Base-by-base conservation (phyloP, 2,797 vertebrate species). In the Heliangelus exortis region DNA sequence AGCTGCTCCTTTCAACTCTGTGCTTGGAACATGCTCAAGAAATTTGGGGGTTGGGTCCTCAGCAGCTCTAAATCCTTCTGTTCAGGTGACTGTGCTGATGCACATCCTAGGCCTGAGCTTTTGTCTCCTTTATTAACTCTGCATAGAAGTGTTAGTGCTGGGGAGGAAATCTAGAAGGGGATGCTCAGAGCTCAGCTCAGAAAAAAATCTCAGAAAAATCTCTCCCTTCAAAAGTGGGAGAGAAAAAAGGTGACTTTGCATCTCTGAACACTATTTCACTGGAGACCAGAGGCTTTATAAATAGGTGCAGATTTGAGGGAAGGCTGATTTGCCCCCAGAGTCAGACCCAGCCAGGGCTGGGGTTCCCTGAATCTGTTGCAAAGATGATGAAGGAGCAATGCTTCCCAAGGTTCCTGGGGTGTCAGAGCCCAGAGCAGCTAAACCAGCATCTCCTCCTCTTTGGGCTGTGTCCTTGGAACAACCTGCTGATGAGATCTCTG, bases 361-460 rank as follows among this genome's bases (percentile, higher is more conserved):
- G 53, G 34, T 57, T 58, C 20, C 16, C 53, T 18, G 21, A 39
- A 45, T 34, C 33, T 36, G 2, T 1, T 4, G 8, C 45, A 23
- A 10, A 54, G 67, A 6, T 0, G 10, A 21, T 45, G 41, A 43
- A 65, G 34, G 28, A 2, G 6, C 23, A 4, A 5, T 1, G 12
- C 31, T 50, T 23, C 26, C 54, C 15, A 16, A 2, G 26, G 14
- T 22, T 53, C 0, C 1, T 39, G 15, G 39, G 7, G 39, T 2
- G 31, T 14, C 45, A 6, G 61, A 48, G 78, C 50, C 23, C 31
- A 5, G 43, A 21, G 26, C 31, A 28, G 55, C 45, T 10, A 6
- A 43, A 20, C 12, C 4, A 0, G 8, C 2, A 1, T 31, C 36
- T 31, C 33, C 48, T 87, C n/a, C 13, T 2, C 45, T 45, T 36